phyloP scores from a whole-genome alignment of 2,888 invertebrate species.

The Cephus rjabovi region DNA sequence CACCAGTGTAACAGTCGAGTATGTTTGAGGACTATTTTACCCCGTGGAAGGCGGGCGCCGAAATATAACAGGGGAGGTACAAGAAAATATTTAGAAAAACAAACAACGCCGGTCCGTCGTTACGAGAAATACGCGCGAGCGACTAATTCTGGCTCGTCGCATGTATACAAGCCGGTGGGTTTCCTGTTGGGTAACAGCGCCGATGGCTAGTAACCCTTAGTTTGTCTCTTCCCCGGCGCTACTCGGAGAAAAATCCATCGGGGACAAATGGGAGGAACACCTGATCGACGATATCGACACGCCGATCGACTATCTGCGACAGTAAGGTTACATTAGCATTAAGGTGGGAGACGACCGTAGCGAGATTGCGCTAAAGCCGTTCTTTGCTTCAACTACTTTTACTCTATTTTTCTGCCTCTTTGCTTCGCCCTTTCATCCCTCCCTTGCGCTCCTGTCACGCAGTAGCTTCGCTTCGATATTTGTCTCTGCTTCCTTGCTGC shows the following conservation, averaged over 20 bases:
- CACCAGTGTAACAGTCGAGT: neutral
- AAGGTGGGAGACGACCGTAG: neutral
- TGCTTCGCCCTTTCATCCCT: neutral
- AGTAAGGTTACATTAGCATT: neutral
- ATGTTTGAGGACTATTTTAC: neutral
- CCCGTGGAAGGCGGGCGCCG: neutral
- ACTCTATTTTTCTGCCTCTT: neutral
- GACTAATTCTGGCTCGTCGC: neutral
- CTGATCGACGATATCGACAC: neutral
- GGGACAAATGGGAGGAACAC: neutral
- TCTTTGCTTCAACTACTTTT: neutral
- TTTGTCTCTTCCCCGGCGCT: neutral
- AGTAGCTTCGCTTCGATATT: neutral
- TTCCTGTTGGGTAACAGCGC: neutral
- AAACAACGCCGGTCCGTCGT: neutral
- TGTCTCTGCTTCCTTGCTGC: neutral
- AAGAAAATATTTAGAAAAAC: neutral
- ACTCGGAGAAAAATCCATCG: neutral
- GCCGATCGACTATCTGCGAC: neutral
- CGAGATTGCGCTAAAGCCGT: neutral
- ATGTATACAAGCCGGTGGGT: neutral
- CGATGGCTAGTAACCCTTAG: neutral
- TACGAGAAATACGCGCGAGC: neutral
- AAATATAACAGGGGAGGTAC: neutral
- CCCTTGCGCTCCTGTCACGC: neutral